Base-by-base conservation (phyloP, 2,797 vertebrate species). In the Centropyge bicolor region DNA sequence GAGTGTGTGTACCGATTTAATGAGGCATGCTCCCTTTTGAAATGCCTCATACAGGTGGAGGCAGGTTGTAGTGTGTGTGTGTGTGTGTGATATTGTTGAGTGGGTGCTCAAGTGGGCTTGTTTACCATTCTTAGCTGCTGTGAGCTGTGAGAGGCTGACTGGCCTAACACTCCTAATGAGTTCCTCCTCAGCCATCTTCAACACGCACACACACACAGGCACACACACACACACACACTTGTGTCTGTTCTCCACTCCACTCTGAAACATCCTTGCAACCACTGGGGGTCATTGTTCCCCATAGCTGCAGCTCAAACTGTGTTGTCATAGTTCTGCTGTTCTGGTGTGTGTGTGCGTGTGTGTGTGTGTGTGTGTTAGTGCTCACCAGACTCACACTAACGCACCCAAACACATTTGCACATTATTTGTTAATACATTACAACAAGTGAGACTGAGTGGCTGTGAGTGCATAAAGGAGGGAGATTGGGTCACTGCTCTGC, bases 221-320 rank as follows among this genome's bases (percentile, higher is more conserved):
- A 52, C 68, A 48, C 63, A 69, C 67, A 65, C 35, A 24, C 65
- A 31, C 65, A 70, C 62, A 22, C 54, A 57, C 51, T n/a, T 24
- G 31, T 46, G 8, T 76, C 7, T 73, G 6, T 27, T 45, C 60
- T 74, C 20, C 48, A 66, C 22, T 77, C 63, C 36, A 20, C 68
- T 83, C 70, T 84, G 51, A 86, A 78, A 75, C 85, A 75, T 83
- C 4, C 49, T 19, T 71, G 61, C 86, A 86, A 78, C 93, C 93
- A 93, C 93, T 93, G 90, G 93, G 81, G 91, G 93, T 94, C 93
- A 93, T 93, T 85, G 89, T 93, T 93, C 83, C 68, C 85, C 88
- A 61, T 77, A 74, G 75, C 83, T 89, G 70, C 69, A 62, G 45
- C 70, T 63, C 74, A 64, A 64, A 64, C 48, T 57, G 57, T 40